Evolutionary conservation across 1,140 invertebrate genomes (phyloP), one percentile per base, ranked within the genome.

Genomic region (Ceratina australensis): DNA sequence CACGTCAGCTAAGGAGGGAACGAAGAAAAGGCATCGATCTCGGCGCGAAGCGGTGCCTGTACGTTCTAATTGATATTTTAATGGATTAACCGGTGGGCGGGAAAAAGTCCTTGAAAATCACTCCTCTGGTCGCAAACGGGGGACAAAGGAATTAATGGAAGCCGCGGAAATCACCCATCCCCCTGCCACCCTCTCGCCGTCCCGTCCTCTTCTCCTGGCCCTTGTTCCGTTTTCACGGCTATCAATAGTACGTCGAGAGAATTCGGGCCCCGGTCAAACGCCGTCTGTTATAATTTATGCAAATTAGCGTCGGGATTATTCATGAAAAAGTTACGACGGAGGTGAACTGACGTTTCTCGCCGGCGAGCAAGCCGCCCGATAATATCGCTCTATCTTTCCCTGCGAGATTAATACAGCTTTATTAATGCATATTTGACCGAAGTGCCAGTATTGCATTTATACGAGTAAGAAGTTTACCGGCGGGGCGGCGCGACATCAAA

Each of bases 131-230:
- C 72, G 56, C 84, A 73, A 77, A 74, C 78, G 74, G 65, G 88
- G 91, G 86, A 92, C 90, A 92, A 92, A 91, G 87, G 90, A 91
- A 90, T 92, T 91, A 91, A 92, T 91, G 89, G 89, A 91, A 91
- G 88, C 89, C 90, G 79, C 87, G 88, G 86, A 90, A 81, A 85
- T 82, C n/a, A n/a, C n/a, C n/a, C n/a, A n/a, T 68, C 54, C 75
- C 77, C 67, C 72, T n/a, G n/a, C n/a, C n/a, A n/a, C n/a, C n/a
- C n/a, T n/a, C n/a, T n/a, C n/a, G n/a, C n/a, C n/a, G n/a, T n/a
- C n/a, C n/a, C n/a, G n/a, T n/a, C n/a, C n/a, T n/a, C n/a, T n/a
- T n/a, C 63, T 66, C 74, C 78, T 74, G 63, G 61, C 68, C 74
- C 77, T 79, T 79, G 82, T 84, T 80, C 79, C 80, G 72, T 85